Evolutionary conservation across 2,113 vertebrate species (phyloP).

Genomic region (Hypomesus transpacificus): DNA sequence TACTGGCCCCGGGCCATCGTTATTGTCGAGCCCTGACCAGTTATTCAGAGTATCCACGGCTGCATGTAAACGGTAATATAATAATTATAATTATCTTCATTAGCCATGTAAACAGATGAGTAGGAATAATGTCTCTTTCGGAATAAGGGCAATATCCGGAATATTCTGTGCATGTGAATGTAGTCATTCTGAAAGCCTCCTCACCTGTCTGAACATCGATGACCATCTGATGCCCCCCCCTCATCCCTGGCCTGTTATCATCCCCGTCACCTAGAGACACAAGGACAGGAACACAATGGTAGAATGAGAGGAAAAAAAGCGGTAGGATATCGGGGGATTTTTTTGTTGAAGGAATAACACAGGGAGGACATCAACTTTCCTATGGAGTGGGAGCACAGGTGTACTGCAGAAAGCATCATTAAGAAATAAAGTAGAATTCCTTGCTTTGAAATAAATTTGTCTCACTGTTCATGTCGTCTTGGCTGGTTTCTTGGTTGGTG

Average conservation of each 20-base stretch:
- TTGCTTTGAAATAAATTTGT: conserved; percentile 23
- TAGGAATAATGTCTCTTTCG: no score
- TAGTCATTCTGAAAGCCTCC: conserved; percentile 27
- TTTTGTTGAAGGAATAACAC: no score
- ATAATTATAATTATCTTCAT: no score
- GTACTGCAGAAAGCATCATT: not conserved
- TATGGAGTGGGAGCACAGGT: not conserved
- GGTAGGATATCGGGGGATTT: not conserved
- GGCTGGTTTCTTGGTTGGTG: conserved; percentile 55
- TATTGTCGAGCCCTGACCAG: no score
- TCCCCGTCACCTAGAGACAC: conserved; percentile 83
- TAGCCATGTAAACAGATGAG: no score
- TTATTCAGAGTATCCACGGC: no score
- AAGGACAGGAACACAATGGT: not conserved
- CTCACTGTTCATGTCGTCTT: conserved; percentile 66
- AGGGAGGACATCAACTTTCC: not conserved
- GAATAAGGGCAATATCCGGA: no score
- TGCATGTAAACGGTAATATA: no score
- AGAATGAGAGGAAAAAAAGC: not conserved
- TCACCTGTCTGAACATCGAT: conserved; percentile 98
- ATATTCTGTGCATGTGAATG: no score
- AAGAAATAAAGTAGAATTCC: not conserved
- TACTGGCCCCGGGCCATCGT: no score
- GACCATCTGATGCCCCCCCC: conserved; percentile 99
- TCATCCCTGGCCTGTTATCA: conserved; percentile 96